Evolutionary conservation across 2,113 vertebrate species (phyloP).

Genomic region (Malaclemys terrapin): DNA sequence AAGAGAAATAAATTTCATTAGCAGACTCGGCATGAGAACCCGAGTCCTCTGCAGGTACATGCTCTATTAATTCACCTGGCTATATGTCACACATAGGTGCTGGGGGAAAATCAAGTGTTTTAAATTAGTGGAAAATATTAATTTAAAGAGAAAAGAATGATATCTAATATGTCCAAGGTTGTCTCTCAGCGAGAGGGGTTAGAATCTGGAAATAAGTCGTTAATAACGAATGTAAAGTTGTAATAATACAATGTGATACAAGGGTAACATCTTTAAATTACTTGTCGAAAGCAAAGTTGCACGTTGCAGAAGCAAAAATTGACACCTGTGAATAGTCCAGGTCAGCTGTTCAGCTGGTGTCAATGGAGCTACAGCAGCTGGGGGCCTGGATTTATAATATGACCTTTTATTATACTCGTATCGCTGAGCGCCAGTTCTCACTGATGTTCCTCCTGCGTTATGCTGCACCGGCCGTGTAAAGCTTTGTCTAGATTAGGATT

Average conservation of each 20-base stretch:
- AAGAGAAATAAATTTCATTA: constrained; percentile 76
- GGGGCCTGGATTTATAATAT: background rate
- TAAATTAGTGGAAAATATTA: constrained; percentile 42
- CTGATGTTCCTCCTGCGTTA: background rate
- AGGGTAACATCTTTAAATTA: constrained; percentile 19
- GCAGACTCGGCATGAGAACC: constrained; percentile 51
- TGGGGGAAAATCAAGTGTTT: constrained; percentile 57
- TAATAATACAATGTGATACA: background rate
- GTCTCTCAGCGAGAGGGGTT: background rate
- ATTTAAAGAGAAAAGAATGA: constrained; percentile 54
- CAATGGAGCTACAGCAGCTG: background rate
- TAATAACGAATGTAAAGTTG: constrained; percentile 39
- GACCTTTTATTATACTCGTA: background rate
- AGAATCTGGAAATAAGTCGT: constrained; percentile 30
- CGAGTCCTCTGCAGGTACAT: constrained; percentile 28
- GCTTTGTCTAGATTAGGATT: background rate
- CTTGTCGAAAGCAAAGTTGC: background rate
- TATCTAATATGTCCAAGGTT: background rate
- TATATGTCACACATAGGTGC: constrained; percentile 42
- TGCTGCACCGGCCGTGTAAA: background rate
- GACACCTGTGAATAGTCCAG: background rate
- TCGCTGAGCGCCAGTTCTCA: background rate
- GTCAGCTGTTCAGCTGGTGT: background rate
- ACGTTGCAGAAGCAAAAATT: background rate
- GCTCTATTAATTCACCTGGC: constrained; percentile 52